Evolutionary conservation across 2,797 vertebrate species (phyloP), one percentile per base, ranked within the genome.

Genomic region (Anguilla anguilla): DNA sequence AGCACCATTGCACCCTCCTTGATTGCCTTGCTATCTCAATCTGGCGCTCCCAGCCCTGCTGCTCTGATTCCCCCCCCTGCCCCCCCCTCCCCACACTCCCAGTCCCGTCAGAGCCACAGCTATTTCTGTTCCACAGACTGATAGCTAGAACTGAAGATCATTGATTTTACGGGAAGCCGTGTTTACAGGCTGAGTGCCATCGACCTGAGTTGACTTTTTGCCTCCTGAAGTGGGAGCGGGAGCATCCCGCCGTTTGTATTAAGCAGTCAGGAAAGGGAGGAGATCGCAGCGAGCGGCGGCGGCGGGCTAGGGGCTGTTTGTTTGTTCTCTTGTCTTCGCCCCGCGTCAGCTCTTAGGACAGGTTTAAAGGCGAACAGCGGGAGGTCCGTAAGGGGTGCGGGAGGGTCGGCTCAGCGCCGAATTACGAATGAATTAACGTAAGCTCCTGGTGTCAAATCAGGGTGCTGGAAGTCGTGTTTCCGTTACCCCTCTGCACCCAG

Each of bases 111-210:
- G 93, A 95, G 95, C 92, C 93, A 90, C 89, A 91, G 96, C 96
- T 96, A 97, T 97, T 96, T 97, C 95, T 96, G 96, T 95, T 95
- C 93, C 93, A 94, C 95, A 96, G 96, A 96, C 96, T 96, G 96
- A 97, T 97, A 96, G 96, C 96, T 97, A 93, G 97, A 96, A 97
- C 98, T 97, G 97, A 97, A 98, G 97, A 97, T 97, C 98, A 99
- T 99, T 99, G 98, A 99, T 99, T 99, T 99, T 99, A 99, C 98
- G 97, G 98, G 98, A 99, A 99, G 97, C 97, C 96, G 92, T 98
- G 98, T 98, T 99, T 99, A 97, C 98, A 98, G 98, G 97, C 97
- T 97, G 98, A 98, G 97, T 97, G 96, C 97, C 96, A 99, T 99
- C 97, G 98, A 99, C 98, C 98, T 98, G 97, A 97, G 98, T 97